phyloP scores from a whole-genome alignment of 2,113 vertebrate species.

The Rhinopithecus roxellana region DNA sequence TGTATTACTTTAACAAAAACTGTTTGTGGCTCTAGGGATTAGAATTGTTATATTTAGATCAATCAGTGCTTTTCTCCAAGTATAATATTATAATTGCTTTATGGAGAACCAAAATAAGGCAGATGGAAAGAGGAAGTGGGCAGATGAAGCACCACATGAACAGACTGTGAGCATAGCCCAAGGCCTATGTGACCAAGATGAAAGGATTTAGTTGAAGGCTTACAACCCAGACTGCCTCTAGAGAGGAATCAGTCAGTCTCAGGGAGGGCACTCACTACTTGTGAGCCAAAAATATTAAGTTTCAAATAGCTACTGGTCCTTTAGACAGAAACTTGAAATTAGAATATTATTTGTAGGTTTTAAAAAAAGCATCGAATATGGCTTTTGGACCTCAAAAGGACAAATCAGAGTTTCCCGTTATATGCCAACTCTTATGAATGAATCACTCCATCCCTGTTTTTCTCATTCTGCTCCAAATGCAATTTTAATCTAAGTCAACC shows the following conservation, averaged over 20 bases:
- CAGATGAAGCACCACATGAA: background rate
- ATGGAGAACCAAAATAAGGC: conserved; percentile 3
- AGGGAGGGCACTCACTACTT: background rate
- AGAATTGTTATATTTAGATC: conserved; percentile 34
- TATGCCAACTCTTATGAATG: background rate
- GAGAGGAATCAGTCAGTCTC: background rate
- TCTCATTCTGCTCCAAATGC: background rate
- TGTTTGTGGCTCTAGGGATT: background rate
- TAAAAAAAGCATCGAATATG: background rate
- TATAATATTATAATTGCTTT: background rate
- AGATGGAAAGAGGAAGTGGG: conserved; percentile 21
- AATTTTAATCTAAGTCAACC: background rate
- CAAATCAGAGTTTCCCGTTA: background rate
- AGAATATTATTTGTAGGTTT: background rate
- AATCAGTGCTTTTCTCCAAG: background rate
- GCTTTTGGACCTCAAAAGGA: background rate
- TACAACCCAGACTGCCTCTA: background rate
- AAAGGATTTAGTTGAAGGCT: background rate
- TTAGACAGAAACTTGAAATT: background rate
- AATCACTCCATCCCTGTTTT: background rate
- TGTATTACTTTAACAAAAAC: conserved; percentile 50
- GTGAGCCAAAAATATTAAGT: background rate
- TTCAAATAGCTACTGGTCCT: background rate
- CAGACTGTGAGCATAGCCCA: background rate
- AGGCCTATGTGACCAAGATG: background rate